These are phyloP conservation scores for Drosophila melanogaster DNA, from an alignment of 1,140 invertebrate species.

Conservation along the genomic window Release_6_plus_ISO1_MT NT_033779.5:11366001-11366500, in stretches of 20 bases:
- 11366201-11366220: background rate
- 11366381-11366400: conserved; percentile 33
- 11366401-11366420: conserved; percentile 78
- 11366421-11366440: conserved; percentile 83
- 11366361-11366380: conserved; percentile 39
- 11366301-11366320: conserved; percentile 29
- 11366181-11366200: too few species aligned
- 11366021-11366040: conserved; percentile 67
- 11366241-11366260: conserved; percentile 5
- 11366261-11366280: background rate
- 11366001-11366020: conserved; percentile 84
- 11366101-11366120: background rate
- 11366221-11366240: background rate
- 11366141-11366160: too few species aligned
- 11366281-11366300: conserved; percentile 40
- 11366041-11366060: conserved; percentile 66
- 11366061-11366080: conserved; percentile 35
- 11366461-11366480: conserved; percentile 50
- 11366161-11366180: too few species aligned
- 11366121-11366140: too few species aligned
- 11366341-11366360: conserved; percentile 51
- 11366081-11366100: conserved; percentile 31
- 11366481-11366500: conserved; percentile 10
- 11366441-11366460: conserved; percentile 73
- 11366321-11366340: conserved; percentile 22